phyloP scores from a whole-genome alignment of 2,888 invertebrate species.

The Chrysotoxum bicinctum region DNA sequence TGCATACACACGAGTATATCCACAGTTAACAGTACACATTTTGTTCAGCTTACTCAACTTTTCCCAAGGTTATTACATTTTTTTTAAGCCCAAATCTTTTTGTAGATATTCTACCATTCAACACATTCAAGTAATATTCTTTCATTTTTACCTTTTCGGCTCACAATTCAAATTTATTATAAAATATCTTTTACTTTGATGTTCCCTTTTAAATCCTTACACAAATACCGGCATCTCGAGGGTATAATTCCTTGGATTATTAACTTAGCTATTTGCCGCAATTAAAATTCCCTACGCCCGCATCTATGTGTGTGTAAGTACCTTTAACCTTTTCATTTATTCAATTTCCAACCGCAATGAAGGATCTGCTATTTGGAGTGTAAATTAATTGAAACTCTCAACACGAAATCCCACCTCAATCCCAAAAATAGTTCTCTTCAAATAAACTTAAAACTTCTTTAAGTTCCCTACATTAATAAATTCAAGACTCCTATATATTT shows the following conservation, averaged over 20 bases:
- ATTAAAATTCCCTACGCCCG: constrained; percentile 22
- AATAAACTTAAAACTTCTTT: constrained; percentile 11
- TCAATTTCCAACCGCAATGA: constrained; percentile 41
- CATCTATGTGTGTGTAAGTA: neutral
- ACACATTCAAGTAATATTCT: neutral
- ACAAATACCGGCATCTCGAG: neutral
- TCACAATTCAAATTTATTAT: constrained; percentile 16
- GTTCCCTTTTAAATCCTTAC: neutral
- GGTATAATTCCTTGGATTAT: constrained; percentile 25
- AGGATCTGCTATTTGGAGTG: constrained; percentile 33
- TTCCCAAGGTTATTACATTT: neutral
- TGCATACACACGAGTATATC: too few species aligned
- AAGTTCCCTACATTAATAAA: constrained; percentile 8
- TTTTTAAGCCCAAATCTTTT: neutral
- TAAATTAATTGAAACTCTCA: constrained; percentile 45
- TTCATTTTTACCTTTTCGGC: neutral
- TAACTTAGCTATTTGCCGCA: constrained; percentile 25
- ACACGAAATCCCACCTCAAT: neutral
- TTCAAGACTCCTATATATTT: neutral
- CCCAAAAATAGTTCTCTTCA: neutral
- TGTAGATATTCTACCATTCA: neutral
- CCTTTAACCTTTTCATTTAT: constrained; percentile 22
- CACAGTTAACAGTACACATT: neutral
- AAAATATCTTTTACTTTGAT: constrained; percentile 14
- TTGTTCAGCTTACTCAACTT: neutral